These are phyloP conservation scores for Semnornis frantzii DNA, from an alignment of 2,113 vertebrate genomes.

Conservation along the genomic window DNA sequence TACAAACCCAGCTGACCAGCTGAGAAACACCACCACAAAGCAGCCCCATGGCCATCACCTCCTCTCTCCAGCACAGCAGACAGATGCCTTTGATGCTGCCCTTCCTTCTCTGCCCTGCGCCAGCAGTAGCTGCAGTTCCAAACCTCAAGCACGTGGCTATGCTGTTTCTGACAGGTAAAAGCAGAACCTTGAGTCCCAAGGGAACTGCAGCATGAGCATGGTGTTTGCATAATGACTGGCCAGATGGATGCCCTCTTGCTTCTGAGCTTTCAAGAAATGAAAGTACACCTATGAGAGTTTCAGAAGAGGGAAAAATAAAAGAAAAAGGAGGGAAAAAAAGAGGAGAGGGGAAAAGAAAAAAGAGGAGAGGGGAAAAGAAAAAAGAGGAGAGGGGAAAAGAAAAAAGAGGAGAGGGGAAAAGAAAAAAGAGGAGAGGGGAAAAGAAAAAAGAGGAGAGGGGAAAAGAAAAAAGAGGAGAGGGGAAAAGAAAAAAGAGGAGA, in stretches of 20 bases:
- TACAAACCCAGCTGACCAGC: rapidly evolving
- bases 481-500: too few relatives aligned
- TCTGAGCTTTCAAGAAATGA: slow-evolving; percentile 22
- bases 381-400: too few relatives aligned
- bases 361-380: neutral
- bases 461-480: too few relatives aligned
- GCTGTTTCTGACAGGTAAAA: neutral
- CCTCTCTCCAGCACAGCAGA: neutral
- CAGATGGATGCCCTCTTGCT: neutral
- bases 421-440: too few relatives aligned
- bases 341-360: neutral
- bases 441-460: neutral
- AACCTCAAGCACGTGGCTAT: neutral
- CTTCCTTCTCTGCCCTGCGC: neutral
- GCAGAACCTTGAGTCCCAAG: neutral
- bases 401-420: neutral
- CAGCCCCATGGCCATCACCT: neutral
- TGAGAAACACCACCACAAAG: neutral
- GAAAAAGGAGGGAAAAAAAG: too few relatives aligned
- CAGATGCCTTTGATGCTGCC: neutral
- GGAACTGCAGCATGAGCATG: neutral
- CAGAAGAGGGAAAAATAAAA: neutral
- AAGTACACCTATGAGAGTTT: slow-evolving; percentile 15
- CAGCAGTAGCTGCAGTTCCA: neutral
- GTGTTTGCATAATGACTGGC: neutral